Base-by-base conservation (phyloP, 2,888 invertebrate genomes). In the Ophioninae sp. region DNA sequence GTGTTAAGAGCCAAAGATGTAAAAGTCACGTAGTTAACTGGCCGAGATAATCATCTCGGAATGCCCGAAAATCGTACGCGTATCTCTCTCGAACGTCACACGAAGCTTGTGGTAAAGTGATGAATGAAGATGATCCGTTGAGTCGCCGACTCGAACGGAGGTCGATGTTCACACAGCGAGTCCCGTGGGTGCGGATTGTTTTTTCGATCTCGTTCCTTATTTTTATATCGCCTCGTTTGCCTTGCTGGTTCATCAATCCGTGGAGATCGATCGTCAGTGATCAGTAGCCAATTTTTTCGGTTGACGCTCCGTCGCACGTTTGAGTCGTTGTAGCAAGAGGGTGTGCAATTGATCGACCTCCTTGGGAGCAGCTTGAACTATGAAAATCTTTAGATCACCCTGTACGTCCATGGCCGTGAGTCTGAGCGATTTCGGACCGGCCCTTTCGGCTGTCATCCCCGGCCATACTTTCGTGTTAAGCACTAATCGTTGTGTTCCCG, bases 401-500 rank as follows among this genome's bases (percentile, higher is more conserved):
- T 95, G 95, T 56, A 96, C 95, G 89, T 98, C 97, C 90, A 97
- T 95, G 5, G 98, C 98, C 2, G 98, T 98, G 88, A 99, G 94
- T 85, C 98, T 94, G 41, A 99, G 94, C 85, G 97, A 97, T 94
- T 98, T 98, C 86, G 95, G 95, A 89, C 97, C 97, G 2, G 98
- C 97, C 86, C 96, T 95, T 91, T 98, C 97, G 37, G 97, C 96
- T 13, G 97, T 96, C 98, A 98, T 98, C 85, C 96, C 98, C 7
- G 97, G 95, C 98, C 98, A 98, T 85, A 96, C 96, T 94, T 98
- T 98, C 61, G 98, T 98, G 93, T 99, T 99, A 81, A 99, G 94
- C 90, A 98, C 95, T 75, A 99, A 96, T 78, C 98, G 95, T 87
- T 98, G 95, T 88, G 97, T 98, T 72, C 99, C 99, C 21, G 97